Percentiles rank a stretch among this genome's conserved stretches.
Evolutionary conservation across 2,113 vertebrate species (phyloP).

Genomic region (Hyaena hyaena): DNA sequence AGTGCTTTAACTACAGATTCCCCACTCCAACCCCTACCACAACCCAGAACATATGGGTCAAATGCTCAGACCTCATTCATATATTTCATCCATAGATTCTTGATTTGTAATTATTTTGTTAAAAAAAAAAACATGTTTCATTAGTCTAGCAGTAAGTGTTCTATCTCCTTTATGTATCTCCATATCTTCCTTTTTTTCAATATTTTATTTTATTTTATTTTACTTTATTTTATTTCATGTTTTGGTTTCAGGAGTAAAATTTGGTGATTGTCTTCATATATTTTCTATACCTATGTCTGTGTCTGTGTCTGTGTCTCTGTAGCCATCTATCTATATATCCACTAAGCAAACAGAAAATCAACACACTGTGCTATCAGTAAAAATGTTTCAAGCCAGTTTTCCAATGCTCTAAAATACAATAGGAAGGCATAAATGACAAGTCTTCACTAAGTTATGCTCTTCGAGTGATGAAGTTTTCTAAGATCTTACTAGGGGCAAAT

Average conservation of each 20-base stretch:
- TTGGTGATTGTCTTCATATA: background rate
- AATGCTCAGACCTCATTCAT: background rate
- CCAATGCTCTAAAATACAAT: background rate
- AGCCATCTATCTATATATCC: background rate
- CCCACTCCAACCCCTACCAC: accelerated
- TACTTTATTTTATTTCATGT: background rate
- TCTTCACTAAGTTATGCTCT: background rate
- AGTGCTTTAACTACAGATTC: background rate
- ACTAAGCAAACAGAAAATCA: background rate
- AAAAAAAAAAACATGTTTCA: background rate
- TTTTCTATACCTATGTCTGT: background rate
- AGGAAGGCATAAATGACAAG: background rate
- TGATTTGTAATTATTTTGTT: background rate
- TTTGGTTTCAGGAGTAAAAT: background rate
- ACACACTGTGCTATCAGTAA: background rate
- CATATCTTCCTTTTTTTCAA: background rate
- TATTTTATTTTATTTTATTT: background rate
- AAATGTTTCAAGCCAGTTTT: background rate
- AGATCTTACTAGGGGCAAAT: background rate
- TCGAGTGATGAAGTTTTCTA: background rate
- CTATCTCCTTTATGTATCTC: background rate
- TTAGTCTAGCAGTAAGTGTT: background rate
- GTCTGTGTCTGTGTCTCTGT: background rate
- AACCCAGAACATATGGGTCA: background rate
- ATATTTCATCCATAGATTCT: background rate